These are phyloP conservation scores for Oxyteleia sp. DNA, from an alignment of 2,888 invertebrate genomes.

Conservation along the genomic window DNA sequence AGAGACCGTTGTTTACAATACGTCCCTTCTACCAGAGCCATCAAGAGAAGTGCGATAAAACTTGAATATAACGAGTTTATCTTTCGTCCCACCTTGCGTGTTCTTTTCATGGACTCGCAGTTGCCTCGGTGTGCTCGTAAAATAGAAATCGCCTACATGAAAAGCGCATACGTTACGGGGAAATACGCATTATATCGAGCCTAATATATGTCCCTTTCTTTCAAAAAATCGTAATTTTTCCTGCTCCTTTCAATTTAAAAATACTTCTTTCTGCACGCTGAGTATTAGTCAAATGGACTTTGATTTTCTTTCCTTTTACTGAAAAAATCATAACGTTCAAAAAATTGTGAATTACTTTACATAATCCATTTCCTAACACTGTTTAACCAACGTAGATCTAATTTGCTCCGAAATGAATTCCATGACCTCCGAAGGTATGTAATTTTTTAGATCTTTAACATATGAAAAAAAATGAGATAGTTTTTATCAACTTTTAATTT, in stretches of 20 bases:
- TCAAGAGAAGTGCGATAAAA: conserved; percentile 76
- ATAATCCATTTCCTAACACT: not conserved
- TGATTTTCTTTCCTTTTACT: not conserved
- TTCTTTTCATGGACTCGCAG: conserved; percentile 55
- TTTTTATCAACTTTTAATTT: not conserved
- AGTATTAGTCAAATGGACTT: not conserved
- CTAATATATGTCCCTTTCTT: conserved; percentile 5
- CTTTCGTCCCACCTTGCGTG: conserved; percentile 68
- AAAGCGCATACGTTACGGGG: conserved; percentile 47
- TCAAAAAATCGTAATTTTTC: conserved; percentile 14
- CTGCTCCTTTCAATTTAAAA: conserved; percentile 6
- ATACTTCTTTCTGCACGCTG: not conserved
- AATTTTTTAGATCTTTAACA: conserved; percentile 12
- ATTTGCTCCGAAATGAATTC: conserved; percentile 64
- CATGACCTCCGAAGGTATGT: conserved; percentile 71
- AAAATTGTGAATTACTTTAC: not conserved
- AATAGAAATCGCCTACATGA: conserved; percentile 51
- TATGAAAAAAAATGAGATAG: not conserved
- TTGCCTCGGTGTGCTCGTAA: conserved; percentile 58
- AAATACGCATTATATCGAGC: conserved; percentile 25
- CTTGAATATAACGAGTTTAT: conserved; percentile 82
- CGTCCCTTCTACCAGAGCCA: conserved; percentile 67
- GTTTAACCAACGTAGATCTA: conserved; percentile 23
- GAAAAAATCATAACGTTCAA: not conserved
- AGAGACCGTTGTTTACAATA: conserved; percentile 77